phyloP scores from a whole-genome alignment of 2,888 invertebrate genomes.

The Deilephila elpenor region DNA sequence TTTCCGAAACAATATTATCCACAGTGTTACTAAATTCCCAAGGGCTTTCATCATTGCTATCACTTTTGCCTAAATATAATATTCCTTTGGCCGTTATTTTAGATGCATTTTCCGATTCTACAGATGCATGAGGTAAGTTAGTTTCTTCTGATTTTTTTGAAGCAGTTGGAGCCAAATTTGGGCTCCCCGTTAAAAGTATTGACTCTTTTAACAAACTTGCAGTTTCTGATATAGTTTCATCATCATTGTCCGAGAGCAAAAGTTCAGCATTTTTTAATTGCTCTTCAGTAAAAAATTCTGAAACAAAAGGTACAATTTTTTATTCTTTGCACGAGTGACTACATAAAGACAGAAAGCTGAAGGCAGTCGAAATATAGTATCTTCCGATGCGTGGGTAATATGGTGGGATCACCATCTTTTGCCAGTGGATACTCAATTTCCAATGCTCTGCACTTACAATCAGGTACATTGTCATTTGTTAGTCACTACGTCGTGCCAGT shows the following conservation, averaged over 20 bases:
- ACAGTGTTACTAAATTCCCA: too few relatives aligned
- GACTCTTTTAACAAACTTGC: slow-evolving; percentile 73
- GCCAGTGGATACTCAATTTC: too few relatives aligned
- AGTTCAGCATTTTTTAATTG: slow-evolving; percentile 31
- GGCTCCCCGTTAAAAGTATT: slow-evolving; percentile 65
- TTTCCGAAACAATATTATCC: not conserved
- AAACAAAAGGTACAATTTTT: not conserved
- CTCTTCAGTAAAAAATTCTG: not conserved
- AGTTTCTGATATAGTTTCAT: slow-evolving; percentile 68
- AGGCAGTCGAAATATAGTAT: too few relatives aligned
- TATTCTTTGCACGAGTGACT: too few relatives aligned
- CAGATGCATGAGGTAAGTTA: slow-evolving; percentile 43
- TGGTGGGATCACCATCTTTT: too few relatives aligned
- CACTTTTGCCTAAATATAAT: slow-evolving; percentile 8
- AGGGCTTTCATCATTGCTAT: not conserved
- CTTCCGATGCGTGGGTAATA: too few relatives aligned
- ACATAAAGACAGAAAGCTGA: too few relatives aligned
- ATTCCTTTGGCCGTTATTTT: slow-evolving; percentile 31
- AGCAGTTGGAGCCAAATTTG: slow-evolving; percentile 61
- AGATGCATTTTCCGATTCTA: slow-evolving; percentile 30
- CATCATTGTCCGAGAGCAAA: slow-evolving; percentile 33
- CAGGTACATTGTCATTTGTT: too few relatives aligned
- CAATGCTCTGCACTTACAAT: too few relatives aligned
- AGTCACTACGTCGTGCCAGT: too few relatives aligned
- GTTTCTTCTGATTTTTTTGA: slow-evolving; percentile 54